These are phyloP conservation scores for Acrossocheilus wenchowensis DNA, from an alignment of 2,797 vertebrate species.

Conservation along the genomic window DNA sequence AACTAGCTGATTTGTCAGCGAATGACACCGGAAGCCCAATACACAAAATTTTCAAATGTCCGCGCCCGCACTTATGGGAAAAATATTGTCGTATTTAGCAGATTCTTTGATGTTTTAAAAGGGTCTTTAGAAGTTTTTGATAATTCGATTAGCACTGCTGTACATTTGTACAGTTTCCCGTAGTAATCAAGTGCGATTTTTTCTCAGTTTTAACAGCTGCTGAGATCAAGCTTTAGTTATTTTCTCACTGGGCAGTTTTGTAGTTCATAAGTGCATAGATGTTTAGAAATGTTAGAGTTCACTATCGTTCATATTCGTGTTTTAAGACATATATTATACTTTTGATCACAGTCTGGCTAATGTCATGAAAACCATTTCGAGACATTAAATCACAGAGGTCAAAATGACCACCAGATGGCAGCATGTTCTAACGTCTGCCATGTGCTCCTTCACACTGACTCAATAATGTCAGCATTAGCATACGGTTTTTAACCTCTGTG, in stretches of 20 bases:
- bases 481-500: no score
- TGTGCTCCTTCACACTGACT: no score
- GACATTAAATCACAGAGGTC: neutral
- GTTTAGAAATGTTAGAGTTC: neutral
- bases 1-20: no score
- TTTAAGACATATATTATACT: no score
- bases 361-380: neutral
- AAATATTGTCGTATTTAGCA: neutral
- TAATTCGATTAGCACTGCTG: neutral
- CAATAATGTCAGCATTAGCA: no score
- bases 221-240: neutral
- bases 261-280: neutral
- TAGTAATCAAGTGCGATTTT: neutral
- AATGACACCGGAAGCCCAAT: no score
- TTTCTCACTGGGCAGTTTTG: neutral
- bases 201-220: neutral
- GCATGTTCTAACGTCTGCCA: neutral
- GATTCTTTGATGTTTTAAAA: neutral
- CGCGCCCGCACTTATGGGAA: no score
- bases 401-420: neutral
- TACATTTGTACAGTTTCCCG: neutral
- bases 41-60: no score
- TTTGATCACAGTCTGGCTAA: neutral
- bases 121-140: neutral
- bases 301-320: neutral